phyloP scores from a whole-genome alignment of 2,797 vertebrate genomes.

The Hoplostethus mediterraneus region DNA sequence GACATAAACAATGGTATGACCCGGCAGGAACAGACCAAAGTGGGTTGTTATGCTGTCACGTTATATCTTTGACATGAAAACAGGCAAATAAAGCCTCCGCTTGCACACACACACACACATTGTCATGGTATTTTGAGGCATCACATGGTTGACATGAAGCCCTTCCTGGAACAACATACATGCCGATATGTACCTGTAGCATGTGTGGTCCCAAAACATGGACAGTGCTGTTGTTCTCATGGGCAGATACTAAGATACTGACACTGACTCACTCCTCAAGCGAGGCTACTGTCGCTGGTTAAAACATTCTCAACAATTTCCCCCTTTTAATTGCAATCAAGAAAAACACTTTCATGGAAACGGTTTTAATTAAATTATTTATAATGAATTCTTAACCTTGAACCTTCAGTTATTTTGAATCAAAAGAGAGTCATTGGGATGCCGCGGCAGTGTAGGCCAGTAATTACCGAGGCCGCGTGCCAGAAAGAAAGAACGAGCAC shows the following conservation, averaged over 20 bases:
- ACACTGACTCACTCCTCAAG: background rate
- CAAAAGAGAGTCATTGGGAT: conserved; percentile 62
- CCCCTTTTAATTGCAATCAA: conserved; percentile 43
- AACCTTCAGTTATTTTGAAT: conserved; percentile 54
- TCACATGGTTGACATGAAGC: conserved; percentile 18
- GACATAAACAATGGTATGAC: conserved; percentile 22
- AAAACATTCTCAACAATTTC: conserved; percentile 5
- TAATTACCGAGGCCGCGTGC: conserved; percentile 60
- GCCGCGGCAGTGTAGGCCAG: conserved; percentile 42
- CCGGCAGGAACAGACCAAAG: conserved; percentile 9
- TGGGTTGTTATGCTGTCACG: conserved; percentile 24
- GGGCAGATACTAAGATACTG: background rate
- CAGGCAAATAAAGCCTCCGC: conserved; percentile 15
- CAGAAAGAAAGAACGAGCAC: conserved; percentile 27
- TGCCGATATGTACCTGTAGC: too few relatives aligned
- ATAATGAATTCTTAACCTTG: conserved; percentile 63
- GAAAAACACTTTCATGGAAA: conserved; percentile 26
- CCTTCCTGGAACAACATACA: background rate
- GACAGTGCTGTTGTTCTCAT: too few relatives aligned
- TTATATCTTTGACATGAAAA: conserved; percentile 18
- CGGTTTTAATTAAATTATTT: conserved; percentile 53
- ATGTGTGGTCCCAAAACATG: background rate
- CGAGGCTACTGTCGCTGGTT: background rate
- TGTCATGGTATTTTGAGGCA: background rate
- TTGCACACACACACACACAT: conserved; percentile 4